Conservation (phyloP, 2,113 vertebrate genomes). For the mouse (Mus musculus) region GRCm39 chr6:6534501-6535000, state of each 20-base stretch:
- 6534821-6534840: background rate
- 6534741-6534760: background rate
- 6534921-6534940: background rate
- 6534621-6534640: background rate
- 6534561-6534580: background rate
- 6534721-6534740: conserved; percentile 20
- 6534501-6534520: background rate
- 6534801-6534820: background rate
- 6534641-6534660: background rate
- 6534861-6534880: background rate
- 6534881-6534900: background rate
- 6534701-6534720: conserved; percentile 33
- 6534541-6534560: background rate
- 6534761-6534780: conserved; percentile 28
- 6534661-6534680: background rate
- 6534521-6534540: background rate
- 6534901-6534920: background rate
- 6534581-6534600: background rate
- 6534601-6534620: background rate
- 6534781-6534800: background rate
- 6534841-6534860: conserved; percentile 10
- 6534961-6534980: background rate
- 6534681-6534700: background rate
- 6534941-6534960: background rate
- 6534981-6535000: background rate